phyloP scores from a whole-genome alignment of 1,140 invertebrate species.

The Steinernema khuongi region DNA sequence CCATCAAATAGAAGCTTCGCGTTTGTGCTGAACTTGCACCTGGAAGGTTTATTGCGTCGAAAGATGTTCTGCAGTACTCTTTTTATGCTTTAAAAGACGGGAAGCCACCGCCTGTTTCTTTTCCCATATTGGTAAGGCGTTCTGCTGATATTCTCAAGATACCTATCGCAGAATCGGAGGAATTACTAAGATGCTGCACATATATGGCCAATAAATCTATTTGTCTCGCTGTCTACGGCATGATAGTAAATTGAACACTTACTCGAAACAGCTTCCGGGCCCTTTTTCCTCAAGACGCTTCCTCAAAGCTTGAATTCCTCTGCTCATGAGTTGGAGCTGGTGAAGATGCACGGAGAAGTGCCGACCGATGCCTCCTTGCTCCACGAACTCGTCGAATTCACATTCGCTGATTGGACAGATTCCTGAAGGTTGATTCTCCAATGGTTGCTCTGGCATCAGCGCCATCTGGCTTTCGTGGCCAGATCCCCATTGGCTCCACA shows the following conservation, averaged over 20 bases:
- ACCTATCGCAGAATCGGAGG: no score
- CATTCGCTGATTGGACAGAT: not conserved
- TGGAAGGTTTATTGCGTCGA: not conserved
- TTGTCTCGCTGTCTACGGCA: no score
- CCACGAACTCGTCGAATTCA: not conserved
- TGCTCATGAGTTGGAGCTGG: not conserved
- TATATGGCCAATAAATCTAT: no score
- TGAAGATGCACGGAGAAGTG: not conserved
- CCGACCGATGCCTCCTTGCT: not conserved
- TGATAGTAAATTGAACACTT: no score
- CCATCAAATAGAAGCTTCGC: not conserved
- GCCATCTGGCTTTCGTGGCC: no score
- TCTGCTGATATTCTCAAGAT: no score
- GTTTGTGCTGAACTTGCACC: slow-evolving; percentile 1
- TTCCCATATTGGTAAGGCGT: no score
- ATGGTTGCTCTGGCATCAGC: not conserved
- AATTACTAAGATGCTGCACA: no score
- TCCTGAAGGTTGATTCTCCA: not conserved
- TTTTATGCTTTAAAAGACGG: no score
- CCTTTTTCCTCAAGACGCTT: not conserved
- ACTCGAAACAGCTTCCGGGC: not conserved
- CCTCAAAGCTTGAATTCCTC: not conserved
- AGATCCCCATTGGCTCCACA: no score
- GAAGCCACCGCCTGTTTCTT: no score
- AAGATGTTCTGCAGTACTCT: not conserved